A percentile compares a stretch with the other conserved stretches of the same genome.
phyloP scores from a whole-genome alignment of 2,113 vertebrate species.

The Sapajus apella region DNA sequence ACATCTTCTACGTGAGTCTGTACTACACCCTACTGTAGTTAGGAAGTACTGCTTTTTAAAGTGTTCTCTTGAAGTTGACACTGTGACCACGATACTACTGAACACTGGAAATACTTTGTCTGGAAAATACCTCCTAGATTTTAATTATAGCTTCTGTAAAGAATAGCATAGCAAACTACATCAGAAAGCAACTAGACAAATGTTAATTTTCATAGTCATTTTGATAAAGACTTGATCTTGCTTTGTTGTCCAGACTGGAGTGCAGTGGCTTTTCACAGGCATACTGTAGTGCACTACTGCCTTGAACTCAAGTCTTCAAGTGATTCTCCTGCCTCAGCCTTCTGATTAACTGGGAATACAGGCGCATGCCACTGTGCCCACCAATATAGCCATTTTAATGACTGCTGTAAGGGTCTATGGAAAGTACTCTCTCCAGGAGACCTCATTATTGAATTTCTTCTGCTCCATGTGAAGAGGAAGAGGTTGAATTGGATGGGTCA shows the following conservation, averaged over 20 bases:
- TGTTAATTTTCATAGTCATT: background rate
- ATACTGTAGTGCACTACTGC: background rate
- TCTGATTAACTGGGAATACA: background rate
- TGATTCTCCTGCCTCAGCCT: background rate
- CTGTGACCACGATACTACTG: background rate
- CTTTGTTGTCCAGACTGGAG: background rate
- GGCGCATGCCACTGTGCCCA: background rate
- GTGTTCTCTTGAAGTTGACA: background rate
- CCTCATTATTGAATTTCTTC: background rate
- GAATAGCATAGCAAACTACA: background rate
- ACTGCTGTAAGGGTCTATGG: background rate
- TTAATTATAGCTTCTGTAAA: background rate
- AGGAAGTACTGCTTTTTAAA: background rate
- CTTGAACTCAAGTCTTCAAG: background rate
- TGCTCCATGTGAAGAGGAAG: background rate
- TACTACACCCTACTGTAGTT: rapidly evolving
- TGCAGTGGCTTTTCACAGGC: background rate
- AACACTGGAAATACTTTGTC: background rate
- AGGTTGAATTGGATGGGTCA: background rate
- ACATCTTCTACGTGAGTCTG: rapidly evolving
- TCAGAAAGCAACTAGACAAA: background rate
- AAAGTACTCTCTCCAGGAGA: background rate
- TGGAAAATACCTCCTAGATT: background rate
- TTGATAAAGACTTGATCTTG: background rate
- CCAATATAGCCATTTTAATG: background rate